Conservation (phyloP, 2,888 invertebrate genomes). For the Peribatodes rhomboidaria region DNA sequence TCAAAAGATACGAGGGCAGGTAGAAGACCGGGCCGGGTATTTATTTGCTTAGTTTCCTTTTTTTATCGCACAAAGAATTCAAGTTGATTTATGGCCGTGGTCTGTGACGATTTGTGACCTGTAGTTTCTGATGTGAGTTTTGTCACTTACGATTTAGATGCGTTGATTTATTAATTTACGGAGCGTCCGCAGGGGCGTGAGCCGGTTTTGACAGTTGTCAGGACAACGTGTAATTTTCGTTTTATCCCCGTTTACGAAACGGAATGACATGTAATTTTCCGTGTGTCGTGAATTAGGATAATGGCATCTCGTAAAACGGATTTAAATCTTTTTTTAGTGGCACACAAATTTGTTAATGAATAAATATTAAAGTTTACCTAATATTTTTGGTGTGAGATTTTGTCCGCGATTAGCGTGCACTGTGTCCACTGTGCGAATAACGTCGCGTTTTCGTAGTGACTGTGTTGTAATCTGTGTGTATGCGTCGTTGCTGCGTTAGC, state of each 20-base stretch:
- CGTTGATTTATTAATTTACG: constrained; percentile 82
- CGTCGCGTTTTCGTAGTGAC: constrained; percentile 38
- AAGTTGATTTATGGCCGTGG: constrained; percentile 79
- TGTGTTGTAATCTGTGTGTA: not conserved
- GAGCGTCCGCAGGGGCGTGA: constrained; percentile 66
- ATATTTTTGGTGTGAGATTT: not conserved
- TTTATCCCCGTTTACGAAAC: constrained; percentile 41
- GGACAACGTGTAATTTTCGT: constrained; percentile 70
- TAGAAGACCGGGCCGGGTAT: constrained; percentile 78
- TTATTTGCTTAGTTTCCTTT: constrained; percentile 84
- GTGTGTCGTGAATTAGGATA: constrained; percentile 49
- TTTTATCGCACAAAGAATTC: constrained; percentile 80
- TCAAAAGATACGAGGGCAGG: constrained; percentile 84
- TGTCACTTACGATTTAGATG: constrained; percentile 76
- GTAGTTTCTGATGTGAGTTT: constrained; percentile 83
- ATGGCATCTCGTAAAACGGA: constrained; percentile 18
- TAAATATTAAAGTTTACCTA: not conserved
- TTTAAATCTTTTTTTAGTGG: constrained; percentile 11
- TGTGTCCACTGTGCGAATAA: constrained; percentile 52
- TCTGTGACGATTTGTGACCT: constrained; percentile 85
- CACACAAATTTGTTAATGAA: not conserved
- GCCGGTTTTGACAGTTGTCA: constrained; percentile 74
- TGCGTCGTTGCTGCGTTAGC: constrained; percentile 51
- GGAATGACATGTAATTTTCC: constrained; percentile 53
- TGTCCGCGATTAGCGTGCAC: constrained; percentile 9